Evolutionary conservation across 2,797 vertebrate species (phyloP).

Genomic region (Podarcis lilfordi): DNA sequence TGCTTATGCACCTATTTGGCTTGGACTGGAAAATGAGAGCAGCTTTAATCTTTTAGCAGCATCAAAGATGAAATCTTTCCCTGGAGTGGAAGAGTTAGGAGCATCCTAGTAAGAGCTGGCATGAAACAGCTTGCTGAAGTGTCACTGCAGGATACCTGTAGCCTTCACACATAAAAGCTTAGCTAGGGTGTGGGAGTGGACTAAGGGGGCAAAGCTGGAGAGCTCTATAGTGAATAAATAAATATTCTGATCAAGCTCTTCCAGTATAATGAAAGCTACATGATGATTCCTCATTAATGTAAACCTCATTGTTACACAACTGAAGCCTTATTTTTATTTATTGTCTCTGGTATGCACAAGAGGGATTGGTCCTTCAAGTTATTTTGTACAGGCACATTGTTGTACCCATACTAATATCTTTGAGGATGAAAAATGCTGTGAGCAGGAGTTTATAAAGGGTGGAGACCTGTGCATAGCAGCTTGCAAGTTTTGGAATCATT

Average conservation of each 20-base stretch:
- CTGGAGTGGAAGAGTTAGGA: slow-evolving; percentile 72
- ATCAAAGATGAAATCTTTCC: slow-evolving; percentile 75
- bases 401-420: accelerated
- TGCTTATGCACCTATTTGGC: slow-evolving; percentile 84
- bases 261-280: slow-evolving; percentile 6
- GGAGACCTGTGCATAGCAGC: neutral
- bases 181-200: slow-evolving; percentile 55
- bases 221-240: neutral
- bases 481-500: neutral
- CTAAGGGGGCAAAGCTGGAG: slow-evolving; percentile 1
- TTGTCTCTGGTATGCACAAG: neutral
- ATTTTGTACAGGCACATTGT: accelerated
- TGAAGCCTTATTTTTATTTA: neutral
- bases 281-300: neutral
- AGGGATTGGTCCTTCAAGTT: neutral
- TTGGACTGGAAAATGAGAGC: slow-evolving; percentile 80
- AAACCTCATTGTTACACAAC: slow-evolving; percentile 4
- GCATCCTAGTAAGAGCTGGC: slow-evolving; percentile 71
- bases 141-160: slow-evolving; percentile 44
- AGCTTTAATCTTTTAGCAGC: slow-evolving; percentile 80
- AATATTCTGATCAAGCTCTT: neutral
- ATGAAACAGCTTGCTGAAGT: slow-evolving; percentile 60
- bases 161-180: slow-evolving; percentile 25
- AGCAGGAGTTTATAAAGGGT: neutral
- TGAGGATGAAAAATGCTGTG: neutral